phyloP scores from a whole-genome alignment of 2,113 vertebrate species.

The Oplegnathus fasciatus region DNA sequence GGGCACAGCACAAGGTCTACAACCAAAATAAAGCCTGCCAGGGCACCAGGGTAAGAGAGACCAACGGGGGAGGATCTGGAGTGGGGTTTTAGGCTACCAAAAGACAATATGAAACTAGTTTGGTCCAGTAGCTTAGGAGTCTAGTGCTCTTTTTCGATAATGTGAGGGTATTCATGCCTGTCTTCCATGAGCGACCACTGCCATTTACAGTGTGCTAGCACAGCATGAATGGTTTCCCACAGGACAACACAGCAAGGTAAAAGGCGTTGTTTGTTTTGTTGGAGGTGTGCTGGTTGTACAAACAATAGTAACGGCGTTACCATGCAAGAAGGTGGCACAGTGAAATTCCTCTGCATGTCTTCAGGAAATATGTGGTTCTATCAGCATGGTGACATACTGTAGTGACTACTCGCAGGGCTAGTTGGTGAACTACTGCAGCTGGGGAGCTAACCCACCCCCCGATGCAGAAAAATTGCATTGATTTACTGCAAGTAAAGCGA shows the following conservation, averaged over 20 bases:
- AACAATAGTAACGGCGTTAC: not conserved
- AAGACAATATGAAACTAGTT: not conserved
- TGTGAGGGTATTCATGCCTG: not conserved
- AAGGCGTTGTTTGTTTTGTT: not conserved
- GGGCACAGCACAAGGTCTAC: conserved; percentile 94
- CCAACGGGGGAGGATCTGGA: too few relatives aligned
- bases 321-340: not conserved
- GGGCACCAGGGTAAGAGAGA: conserved; percentile 90
- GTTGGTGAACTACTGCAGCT: too few relatives aligned
- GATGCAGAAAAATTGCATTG: too few relatives aligned
- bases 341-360: too few relatives aligned
- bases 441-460: too few relatives aligned
- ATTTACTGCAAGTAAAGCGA: too few relatives aligned
- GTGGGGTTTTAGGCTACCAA: not conserved
- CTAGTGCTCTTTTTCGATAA: not conserved
- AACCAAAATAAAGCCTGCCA: conserved; percentile 89
- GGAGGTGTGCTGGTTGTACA: too few relatives aligned
- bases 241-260: not conserved
- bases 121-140: not conserved
- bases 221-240: not conserved
- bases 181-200: not conserved
- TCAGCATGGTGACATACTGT: not conserved
- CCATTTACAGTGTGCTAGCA: not conserved
- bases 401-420: not conserved
- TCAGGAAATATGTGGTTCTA: not conserved